Evolutionary conservation across 2,888 invertebrate genomes (phyloP).

Genomic region (Diploptera punctata): DNA sequence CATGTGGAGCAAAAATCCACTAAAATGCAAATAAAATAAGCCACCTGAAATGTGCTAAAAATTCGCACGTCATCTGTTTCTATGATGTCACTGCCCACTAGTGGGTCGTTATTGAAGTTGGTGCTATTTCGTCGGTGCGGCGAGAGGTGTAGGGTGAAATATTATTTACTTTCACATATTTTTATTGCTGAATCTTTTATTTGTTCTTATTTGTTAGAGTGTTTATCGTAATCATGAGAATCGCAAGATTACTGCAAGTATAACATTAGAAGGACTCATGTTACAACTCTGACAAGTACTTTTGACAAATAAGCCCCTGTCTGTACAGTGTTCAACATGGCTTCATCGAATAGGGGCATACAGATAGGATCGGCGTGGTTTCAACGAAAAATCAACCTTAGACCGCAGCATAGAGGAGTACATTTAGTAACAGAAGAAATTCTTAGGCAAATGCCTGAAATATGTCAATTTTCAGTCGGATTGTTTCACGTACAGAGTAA

Average conservation of each 20-base stretch:
- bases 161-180: slow-evolving; percentile 30
- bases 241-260: slow-evolving; percentile 10
- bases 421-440: slow-evolving; percentile 98
- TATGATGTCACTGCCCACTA: slow-evolving; percentile 40
- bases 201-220: slow-evolving; percentile 23
- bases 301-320: slow-evolving; percentile 26
- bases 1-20: slow-evolving; percentile 1
- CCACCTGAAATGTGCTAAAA: slow-evolving; percentile 32
- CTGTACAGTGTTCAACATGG: slow-evolving; percentile 65
- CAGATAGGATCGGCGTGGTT: slow-evolving; percentile 98
- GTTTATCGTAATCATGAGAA: slow-evolving; percentile 27
- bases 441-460: slow-evolving; percentile 91
- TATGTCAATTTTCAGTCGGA: slow-evolving; percentile 93
- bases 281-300: slow-evolving; percentile 33
- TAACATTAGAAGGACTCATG: slow-evolving; percentile 33
- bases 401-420: slow-evolving; percentile 95
- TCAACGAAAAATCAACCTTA: slow-evolving; percentile 95
- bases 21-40: neutral
- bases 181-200: slow-evolving; percentile 35
- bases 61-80: slow-evolving; percentile 37
- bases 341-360: slow-evolving; percentile 86
- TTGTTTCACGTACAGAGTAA: slow-evolving; percentile 97
- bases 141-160: slow-evolving; percentile 32
- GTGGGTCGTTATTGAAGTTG: slow-evolving; percentile 39
- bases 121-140: slow-evolving; percentile 40